These are phyloP conservation scores for Dreissena polymorpha DNA, from an alignment of 1,140 invertebrate species.

Conservation along the genomic window DNA sequence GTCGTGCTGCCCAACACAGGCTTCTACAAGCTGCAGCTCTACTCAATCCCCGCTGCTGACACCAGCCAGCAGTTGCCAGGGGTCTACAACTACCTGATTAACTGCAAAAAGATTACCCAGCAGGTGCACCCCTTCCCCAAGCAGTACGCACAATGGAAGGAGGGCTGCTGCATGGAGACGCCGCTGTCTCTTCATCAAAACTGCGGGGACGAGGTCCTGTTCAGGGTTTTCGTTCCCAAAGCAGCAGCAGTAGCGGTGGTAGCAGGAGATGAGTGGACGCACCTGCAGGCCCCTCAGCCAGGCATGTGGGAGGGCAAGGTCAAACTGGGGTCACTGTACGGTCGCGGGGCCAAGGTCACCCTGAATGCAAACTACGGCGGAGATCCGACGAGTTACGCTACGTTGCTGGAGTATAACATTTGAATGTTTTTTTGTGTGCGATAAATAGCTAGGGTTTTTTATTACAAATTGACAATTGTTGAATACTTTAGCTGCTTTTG, in stretches of 20 bases:
- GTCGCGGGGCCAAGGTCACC: conserved; percentile 67
- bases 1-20: conserved; percentile 72
- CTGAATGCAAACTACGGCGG: conserved; percentile 77
- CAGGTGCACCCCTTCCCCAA: conserved; percentile 72
- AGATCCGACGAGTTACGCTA: conserved; percentile 76
- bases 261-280: conserved; percentile 76
- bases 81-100: conserved; percentile 79
- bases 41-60: conserved; percentile 75
- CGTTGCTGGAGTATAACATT: conserved; percentile 75
- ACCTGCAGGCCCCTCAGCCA: conserved; percentile 66
- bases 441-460: conserved; percentile 1
- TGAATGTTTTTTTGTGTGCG: conserved; percentile 35
- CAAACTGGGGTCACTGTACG: conserved; percentile 61
- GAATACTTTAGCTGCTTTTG: background rate
- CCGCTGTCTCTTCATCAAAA: conserved; percentile 66
- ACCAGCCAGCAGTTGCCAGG: conserved; percentile 77
- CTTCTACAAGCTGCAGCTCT: conserved; percentile 79
- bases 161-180: conserved; percentile 77
- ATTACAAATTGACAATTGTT: background rate
- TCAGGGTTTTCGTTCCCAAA: conserved; percentile 72
- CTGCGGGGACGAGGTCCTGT: conserved; percentile 63
- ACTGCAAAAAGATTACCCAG: conserved; percentile 65
- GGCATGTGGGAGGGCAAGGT: conserved; percentile 75
- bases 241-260: conserved; percentile 77
- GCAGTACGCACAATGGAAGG: conserved; percentile 79